These are phyloP conservation scores for Numenius phaeopus DNA, from an alignment of 2,797 vertebrate species.

Conservation along the genomic window DNA sequence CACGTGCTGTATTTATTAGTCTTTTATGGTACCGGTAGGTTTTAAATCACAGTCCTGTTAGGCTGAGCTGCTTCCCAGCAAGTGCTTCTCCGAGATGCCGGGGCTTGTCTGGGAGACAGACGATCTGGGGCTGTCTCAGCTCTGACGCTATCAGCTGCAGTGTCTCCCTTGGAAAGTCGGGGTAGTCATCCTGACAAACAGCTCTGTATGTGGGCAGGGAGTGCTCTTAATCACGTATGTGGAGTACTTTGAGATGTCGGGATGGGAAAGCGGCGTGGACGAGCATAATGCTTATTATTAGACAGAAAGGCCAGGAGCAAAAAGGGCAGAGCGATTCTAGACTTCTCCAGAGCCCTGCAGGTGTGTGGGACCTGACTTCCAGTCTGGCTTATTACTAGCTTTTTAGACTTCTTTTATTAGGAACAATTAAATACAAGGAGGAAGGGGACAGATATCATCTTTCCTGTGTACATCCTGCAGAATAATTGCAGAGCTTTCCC, in stretches of 20 bases:
- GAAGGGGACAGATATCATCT: slow-evolving; percentile 41
- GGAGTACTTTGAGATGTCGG: not conserved
- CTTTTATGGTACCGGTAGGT: not conserved
- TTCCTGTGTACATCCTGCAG: slow-evolving; percentile 37
- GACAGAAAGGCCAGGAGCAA: not conserved
- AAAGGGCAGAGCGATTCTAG: not conserved
- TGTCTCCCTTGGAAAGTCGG: slow-evolving; percentile 36
- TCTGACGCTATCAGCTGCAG: slow-evolving; percentile 9
- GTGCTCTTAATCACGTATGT: slow-evolving; percentile 39
- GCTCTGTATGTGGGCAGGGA: slow-evolving; percentile 42
- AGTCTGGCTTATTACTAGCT: not conserved
- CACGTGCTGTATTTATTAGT: not conserved
- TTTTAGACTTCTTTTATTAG: slow-evolving; percentile 33
- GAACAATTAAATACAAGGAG: slow-evolving; percentile 36
- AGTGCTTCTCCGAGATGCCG: not conserved
- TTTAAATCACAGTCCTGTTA: not conserved
- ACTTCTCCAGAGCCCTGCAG: not conserved
- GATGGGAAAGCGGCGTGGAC: not conserved
- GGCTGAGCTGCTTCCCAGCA: slow-evolving; percentile 7
- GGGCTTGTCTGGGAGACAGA: not conserved
- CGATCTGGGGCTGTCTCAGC: slow-evolving; percentile 31
- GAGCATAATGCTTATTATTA: slow-evolving; percentile 23
- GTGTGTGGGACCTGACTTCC: not conserved
- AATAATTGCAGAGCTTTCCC: slow-evolving; percentile 48
- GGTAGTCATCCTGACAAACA: slow-evolving; percentile 63